Evolutionary conservation across 2,888 invertebrate genomes (phyloP).

Genomic region (Ichneumoninae sp.): DNA sequence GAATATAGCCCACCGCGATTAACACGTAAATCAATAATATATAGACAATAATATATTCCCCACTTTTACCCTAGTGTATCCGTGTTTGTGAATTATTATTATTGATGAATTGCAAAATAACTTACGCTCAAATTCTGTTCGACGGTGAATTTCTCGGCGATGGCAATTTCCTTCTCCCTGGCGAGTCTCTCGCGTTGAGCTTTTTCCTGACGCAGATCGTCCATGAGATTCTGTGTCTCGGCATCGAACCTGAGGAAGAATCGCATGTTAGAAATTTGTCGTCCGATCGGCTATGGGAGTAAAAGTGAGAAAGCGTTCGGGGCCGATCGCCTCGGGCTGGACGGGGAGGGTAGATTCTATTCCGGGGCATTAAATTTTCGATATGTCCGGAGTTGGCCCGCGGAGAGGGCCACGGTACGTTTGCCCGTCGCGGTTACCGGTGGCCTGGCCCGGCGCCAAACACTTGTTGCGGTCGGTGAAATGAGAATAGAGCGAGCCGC

Average conservation of each 20-base stretch:
- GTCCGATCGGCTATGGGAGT: constrained; percentile 22
- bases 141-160: constrained; percentile 93
- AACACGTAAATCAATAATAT: no score
- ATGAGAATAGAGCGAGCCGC: constrained; percentile 78
- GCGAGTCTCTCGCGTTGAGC: constrained; percentile 91
- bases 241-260: constrained; percentile 89
- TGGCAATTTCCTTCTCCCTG: constrained; percentile 93
- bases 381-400: constrained; percentile 63
- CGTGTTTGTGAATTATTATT: not conserved
- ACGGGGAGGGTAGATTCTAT: constrained; percentile 45
- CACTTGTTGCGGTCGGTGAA: constrained; percentile 81
- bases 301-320: constrained; percentile 15
- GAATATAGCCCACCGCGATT: no score
- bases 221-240: constrained; percentile 92
- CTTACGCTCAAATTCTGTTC: constrained; percentile 94
- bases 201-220: constrained; percentile 93
- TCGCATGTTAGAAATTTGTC: constrained; percentile 14
- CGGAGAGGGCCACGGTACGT: constrained; percentile 37
- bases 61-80: no score
- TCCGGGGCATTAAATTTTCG: constrained; percentile 65
- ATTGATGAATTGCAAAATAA: constrained; percentile 61
- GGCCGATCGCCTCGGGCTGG: constrained; percentile 43
- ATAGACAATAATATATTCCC: no score
- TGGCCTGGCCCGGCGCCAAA: constrained; percentile 77
- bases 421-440: constrained; percentile 50